Evolutionary conservation across 2,797 vertebrate genomes (phyloP), one percentile per base, ranked within the genome.

Genomic region (Ciconia nigra): DNA sequence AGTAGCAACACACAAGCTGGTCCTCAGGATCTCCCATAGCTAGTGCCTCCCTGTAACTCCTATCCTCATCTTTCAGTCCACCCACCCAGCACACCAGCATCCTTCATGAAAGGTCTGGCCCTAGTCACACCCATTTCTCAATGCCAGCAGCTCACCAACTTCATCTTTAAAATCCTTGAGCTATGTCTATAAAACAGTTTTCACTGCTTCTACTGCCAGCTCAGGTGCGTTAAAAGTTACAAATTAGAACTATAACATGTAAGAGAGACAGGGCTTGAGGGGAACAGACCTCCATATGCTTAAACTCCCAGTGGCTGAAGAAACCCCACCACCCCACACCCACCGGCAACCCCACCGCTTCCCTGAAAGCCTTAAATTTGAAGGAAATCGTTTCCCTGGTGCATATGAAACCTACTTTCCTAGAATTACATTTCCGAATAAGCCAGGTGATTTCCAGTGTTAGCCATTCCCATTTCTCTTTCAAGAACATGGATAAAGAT

Each of bases 371-470:
- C 79, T 3, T 22, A 69, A 65, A 67, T 78, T 58, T 37, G 67
- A 74, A 91, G n/a, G 4, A 67, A 93, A 61, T 7, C 2, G 0
- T 67, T 79, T 79, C 70, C 92, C 93, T 17, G 17, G 42, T 24
- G 54, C 3, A 25, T 3, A 13, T 1, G 11, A 89, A 91, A 61
- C 73, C 83, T 49, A 0, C 88, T 84, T 94, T 96, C 94, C 83
- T 92, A 95, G 90, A 96, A 93, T 88, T 11, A 8, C 66, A 17
- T 42, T 94, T 94, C 77, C 1, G 0, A 96, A 51, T 5, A 61
- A 86, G 93, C 86, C 93, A 92, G 96, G 95, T 93, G 90, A 79
- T 89, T 96, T 93, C 93, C 96, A 94, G 78, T 1, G 24, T 76
- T 66, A 65, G 80, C 83, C 51, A 76, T 69, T 89, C 73, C 92